Evolutionary conservation across 2,888 invertebrate genomes (phyloP), one percentile per base, ranked within the genome.

Genomic region (Petrolisthes cinctipes): DNA sequence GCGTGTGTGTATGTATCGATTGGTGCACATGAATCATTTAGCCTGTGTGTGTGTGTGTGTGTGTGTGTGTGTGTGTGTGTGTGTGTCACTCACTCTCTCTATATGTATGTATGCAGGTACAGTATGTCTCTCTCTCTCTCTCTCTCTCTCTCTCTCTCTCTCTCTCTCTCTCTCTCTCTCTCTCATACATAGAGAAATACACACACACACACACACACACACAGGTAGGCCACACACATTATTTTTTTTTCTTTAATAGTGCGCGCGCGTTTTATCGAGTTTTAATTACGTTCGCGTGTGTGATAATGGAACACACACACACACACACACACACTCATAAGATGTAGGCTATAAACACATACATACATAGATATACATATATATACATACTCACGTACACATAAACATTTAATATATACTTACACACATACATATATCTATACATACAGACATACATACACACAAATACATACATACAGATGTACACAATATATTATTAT

Each of bases 391-490:
- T 23, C 9, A 78, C 37, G 23, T 23, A 78, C 37, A 78, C 9
- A 78, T 20, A 79, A n/a, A 79, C 7, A 66, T 66, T 14, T 11
- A 7, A 66, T 37, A 76, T n/a, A 23, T 23, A 76, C 37, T 14
- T 4, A 20, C 51, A 23, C 7, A 0, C 76, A 76, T 76, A 14
- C 23, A 53, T 0, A 79, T 3, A 79, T 37, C 53, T 14, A 80
- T 53, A 80, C n/a, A 80, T 23, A 78, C 37, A 78, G 37, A 78
- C 37, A 78, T 23, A 78, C 37, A 78, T 23, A 78, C 37, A 78
- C 9, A 78, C 5, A 79, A n/a, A 79, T 11, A 78, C 23, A 6
- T 53, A 79, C 17, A 79, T 53, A 79, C 17, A 79, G 79, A 79
- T 11, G 1, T 53, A 53, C 17, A 53, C 20, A 61, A 9, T 4